Evolutionary conservation across 2,888 invertebrate genomes (phyloP), one percentile per base, ranked within the genome.

Genomic region (Diploptera punctata): DNA sequence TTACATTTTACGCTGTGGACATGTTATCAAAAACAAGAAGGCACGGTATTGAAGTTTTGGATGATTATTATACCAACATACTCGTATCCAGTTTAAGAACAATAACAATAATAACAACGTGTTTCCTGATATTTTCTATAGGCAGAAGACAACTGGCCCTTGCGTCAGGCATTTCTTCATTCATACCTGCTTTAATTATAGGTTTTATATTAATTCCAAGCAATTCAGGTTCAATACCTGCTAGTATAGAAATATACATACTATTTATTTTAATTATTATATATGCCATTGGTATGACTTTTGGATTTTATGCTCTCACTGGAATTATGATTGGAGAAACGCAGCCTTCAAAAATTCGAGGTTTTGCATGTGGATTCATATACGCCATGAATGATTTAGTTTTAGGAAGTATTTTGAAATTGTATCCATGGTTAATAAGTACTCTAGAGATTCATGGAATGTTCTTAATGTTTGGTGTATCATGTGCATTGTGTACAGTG

Each of bases 1-100:
- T 93, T 70, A 91, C 93, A 70, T 93, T 93, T 82, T 93, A 93
- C 79, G 93, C 92, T 0, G 91, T 92, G 0, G 91, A 92, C 77
- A 90, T 93, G 71, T 85, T 93, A 5, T 52, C 67, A 10, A 24
- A 26, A 16, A 65, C 74, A 26, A 33, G 68, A 19, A 13, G 18
- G 19, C 0, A 1, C 16, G 52, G 52, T 18, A 21, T 13, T 13
- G 24, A 52, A 24, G 13, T 52, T 24, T 74, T 74, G 54, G 68
- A 87, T 75, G 83, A 84, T 57, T 87, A 86, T 73, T 79, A 86
- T 72, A 90, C 90, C 0, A 92, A 93, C 0, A 90, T 91, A 73
- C 85, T 90, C 75, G 91, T 91, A 0, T 93, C 92, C 0, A 81
- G 88, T 13, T 87, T 91, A 1, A 85, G 93, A 43, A 87, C 91